Conservation (phyloP, 1,140 invertebrate genomes). For the Carcinoscorpius rotundicauda region DNA sequence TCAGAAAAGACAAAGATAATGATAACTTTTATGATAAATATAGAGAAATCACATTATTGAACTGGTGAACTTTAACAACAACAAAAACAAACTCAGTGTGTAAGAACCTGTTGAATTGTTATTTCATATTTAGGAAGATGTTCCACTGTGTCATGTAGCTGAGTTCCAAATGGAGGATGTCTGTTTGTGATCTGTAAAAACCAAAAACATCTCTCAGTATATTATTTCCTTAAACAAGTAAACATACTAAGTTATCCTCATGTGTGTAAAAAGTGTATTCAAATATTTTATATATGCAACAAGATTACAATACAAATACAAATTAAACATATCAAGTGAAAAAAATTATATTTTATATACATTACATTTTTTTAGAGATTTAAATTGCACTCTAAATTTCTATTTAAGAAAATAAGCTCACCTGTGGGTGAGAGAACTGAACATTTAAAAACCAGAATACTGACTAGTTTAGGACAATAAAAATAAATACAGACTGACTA, state of each 20-base stretch:
- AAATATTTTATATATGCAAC: background rate
- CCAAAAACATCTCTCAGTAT: background rate
- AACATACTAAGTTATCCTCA: background rate
- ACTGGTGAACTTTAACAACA: background rate
- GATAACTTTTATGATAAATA: background rate
- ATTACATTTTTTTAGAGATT: no score
- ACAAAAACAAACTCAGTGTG: background rate
- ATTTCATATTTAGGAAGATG: constrained; percentile 37
- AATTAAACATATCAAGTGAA: no score
- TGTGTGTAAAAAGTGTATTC: constrained; percentile 34
- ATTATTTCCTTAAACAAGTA: background rate
- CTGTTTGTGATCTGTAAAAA: constrained; percentile 36
- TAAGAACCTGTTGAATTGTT: constrained; percentile 32
- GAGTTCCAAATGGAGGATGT: constrained; percentile 41
- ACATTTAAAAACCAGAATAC: no score
- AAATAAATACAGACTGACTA: no score
- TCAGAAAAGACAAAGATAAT: no score
- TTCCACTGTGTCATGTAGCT: constrained; percentile 29
- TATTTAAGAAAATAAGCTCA: no score
- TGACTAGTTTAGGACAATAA: no score
- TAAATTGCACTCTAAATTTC: no score
- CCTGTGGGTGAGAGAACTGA: no score
- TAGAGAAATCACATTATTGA: background rate
- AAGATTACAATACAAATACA: no score
- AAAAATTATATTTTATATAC: no score